A percentile compares a stretch with the other conserved stretches of the same genome.
phyloP scores from a whole-genome alignment of 2,888 invertebrate genomes.

The Drosophila macrospina region DNA sequence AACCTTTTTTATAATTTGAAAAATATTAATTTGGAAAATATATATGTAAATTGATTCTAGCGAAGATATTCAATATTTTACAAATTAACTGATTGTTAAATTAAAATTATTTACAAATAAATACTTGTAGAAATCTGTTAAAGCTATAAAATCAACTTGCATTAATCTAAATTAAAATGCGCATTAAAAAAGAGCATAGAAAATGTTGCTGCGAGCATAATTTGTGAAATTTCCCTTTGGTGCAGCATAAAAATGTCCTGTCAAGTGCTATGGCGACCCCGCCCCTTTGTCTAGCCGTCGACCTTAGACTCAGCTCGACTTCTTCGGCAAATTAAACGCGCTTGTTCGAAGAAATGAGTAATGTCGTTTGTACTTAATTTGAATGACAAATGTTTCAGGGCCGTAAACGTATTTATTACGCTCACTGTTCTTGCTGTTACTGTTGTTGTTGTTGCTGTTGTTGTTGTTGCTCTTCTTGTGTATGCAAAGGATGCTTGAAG shows the following conservation, averaged over 20 bases:
- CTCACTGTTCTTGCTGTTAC: conserved; percentile 25
- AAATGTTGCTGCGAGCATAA: conserved; percentile 19
- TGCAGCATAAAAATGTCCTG: conserved; percentile 5
- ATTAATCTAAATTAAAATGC: conserved; percentile 59
- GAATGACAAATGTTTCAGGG: conserved; percentile 71
- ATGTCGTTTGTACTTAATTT: conserved; percentile 76
- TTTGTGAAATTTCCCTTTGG: conserved; percentile 30
- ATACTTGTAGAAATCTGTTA: not conserved
- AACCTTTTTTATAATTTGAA: too few relatives aligned
- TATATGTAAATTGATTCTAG: too few relatives aligned
- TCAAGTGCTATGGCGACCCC: conserved; percentile 11
- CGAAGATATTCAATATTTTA: too few relatives aligned
- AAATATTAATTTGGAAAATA: too few relatives aligned
- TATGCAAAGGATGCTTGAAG: conserved; percentile 5
- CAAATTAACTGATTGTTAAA: too few relatives aligned
- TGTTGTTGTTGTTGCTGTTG: not conserved
- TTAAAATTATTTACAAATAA: too few relatives aligned
- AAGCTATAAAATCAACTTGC: conserved; percentile 24
- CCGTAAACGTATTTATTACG: conserved; percentile 70
- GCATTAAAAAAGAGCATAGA: not conserved
- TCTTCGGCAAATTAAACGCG: conserved; percentile 26
- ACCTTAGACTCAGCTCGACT: not conserved
- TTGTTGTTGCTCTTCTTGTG: too few relatives aligned
- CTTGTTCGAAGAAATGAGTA: conserved; percentile 59
- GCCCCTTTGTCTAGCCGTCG: not conserved